These are phyloP conservation scores for Heterochromis multidens DNA, from an alignment of 2,113 vertebrate species.

Conservation along the genomic window DNA sequence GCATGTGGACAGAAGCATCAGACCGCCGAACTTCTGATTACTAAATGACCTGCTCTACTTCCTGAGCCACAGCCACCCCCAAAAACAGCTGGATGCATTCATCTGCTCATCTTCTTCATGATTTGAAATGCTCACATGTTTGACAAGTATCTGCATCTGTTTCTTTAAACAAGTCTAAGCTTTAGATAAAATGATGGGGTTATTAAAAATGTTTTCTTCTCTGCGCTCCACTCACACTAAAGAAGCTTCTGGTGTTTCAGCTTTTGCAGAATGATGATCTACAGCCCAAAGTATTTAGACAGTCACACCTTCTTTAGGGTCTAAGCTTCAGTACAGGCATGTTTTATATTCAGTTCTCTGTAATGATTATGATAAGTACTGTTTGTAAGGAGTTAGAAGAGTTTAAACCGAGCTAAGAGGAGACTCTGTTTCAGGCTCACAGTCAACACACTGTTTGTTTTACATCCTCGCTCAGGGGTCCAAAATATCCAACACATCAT, in stretches of 20 bases:
- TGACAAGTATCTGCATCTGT: rapidly evolving
- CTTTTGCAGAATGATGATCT: background rate
- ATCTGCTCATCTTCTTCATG: too few species aligned
- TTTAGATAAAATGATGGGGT: too few species aligned
- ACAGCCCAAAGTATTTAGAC: background rate
- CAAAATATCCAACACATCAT: background rate
- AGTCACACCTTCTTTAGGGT: background rate
- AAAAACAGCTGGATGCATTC: background rate
- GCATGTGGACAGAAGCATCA: rapidly evolving
- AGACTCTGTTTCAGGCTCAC: background rate
- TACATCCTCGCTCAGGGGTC: background rate
- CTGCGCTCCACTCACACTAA: background rate
- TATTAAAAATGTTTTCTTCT: too few species aligned
- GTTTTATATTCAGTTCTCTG: rapidly evolving
- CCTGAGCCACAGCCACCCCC: background rate
- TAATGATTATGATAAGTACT: background rate
- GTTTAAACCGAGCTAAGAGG: background rate
- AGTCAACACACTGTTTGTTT: background rate
- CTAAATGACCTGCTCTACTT: background rate
- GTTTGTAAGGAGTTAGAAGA: background rate
- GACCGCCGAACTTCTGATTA: background rate
- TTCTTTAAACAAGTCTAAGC: background rate
- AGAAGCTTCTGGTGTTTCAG: background rate
- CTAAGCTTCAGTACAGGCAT: background rate
- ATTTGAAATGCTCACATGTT: too few species aligned